Evolutionary conservation across 2,888 invertebrate genomes (phyloP), one percentile per base, ranked within the genome.

Genomic region (Ceriagrion tenellum): DNA sequence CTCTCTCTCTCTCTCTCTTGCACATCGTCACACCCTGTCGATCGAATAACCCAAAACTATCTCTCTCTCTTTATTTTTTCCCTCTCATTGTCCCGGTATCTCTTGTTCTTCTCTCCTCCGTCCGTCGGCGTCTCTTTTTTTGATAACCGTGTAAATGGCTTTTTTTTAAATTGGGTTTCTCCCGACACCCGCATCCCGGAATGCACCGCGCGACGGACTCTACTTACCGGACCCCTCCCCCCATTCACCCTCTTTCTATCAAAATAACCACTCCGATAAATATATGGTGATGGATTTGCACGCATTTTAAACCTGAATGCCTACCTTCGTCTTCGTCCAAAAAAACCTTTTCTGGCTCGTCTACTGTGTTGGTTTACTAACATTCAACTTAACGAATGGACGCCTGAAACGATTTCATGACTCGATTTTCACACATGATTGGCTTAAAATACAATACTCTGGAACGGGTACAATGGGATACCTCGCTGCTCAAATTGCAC

Each of bases 31-130:
- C 74, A 40, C 55, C 93, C 35, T 59, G 12, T 69, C 93, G 93
- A 35, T 93, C 74, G 93, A 69, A 69, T 93, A 93, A 93, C 93
- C 47, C 6, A 47, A 59, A 47, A n/a, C n/a, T n/a, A n/a, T n/a
- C 69, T 93, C 47, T 93, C n/a, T 74, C 47, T 40, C 47, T 74
- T 4, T 13, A 59, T 93, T 69, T 59, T 47, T 93, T 56, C 59
- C 63, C 91, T 30, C 40, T 59, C 40, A 23, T 3, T 63, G 63
- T 30, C 35, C 30, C 47, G 47, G 59, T 20, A 59, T 59, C 59
- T 59, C 20, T 59, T 20, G n/a, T n/a, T n/a, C 20, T 20, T 59
- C 59, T 59, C 12, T 59, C 2, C 59, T 59, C 59, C 59, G 47
- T 59, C 59, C 59, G 59, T 59, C 18, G 20, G 2, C 13, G 59